Percentiles rank a stretch among this genome's conserved stretches.
Evolutionary conservation across 2,797 vertebrate genomes (phyloP).

Genomic region (Ptychobarbus kaznakovi): DNA sequence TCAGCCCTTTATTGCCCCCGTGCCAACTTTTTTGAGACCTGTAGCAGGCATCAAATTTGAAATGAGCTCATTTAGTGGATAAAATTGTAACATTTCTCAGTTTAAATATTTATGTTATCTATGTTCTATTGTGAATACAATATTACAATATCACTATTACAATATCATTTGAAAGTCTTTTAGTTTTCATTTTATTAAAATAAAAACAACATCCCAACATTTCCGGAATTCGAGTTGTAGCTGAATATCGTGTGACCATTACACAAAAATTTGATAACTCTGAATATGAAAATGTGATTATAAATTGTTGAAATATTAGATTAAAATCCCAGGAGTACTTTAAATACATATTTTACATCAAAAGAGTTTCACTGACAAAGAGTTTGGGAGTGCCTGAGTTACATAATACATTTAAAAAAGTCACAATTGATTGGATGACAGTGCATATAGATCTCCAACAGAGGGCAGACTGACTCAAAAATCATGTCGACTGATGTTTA

Average conservation of each 20-base stretch:
- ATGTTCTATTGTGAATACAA: too few species aligned
- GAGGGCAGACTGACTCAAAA: slow-evolving; percentile 14
- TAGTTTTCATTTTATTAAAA: too few species aligned
- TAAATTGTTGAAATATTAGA: not conserved
- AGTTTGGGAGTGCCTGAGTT: not conserved
- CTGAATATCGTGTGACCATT: not conserved
- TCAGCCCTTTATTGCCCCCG: too few species aligned
- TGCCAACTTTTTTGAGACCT: too few species aligned
- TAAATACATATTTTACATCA: not conserved
- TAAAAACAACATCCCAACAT: too few species aligned
- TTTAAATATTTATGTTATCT: too few species aligned
- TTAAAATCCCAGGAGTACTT: not conserved
- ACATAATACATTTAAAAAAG: not conserved
- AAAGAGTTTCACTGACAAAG: not conserved
- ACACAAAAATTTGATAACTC: not conserved
- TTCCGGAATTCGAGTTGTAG: too few species aligned
- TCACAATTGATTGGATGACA: not conserved
- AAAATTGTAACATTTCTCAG: too few species aligned
- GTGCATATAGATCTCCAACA: slow-evolving; percentile 1
- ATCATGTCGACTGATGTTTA: not conserved
- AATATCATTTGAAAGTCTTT: too few species aligned
- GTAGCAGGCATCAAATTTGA: too few species aligned
- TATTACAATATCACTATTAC: too few species aligned
- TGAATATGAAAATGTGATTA: not conserved
- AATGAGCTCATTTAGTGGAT: too few species aligned